Percentiles rank a stretch among this genome's conserved stretches.
These are phyloP conservation scores for Trididemnum clinides DNA, from an alignment of 23 tunicate species.

Conservation along the genomic window DNA sequence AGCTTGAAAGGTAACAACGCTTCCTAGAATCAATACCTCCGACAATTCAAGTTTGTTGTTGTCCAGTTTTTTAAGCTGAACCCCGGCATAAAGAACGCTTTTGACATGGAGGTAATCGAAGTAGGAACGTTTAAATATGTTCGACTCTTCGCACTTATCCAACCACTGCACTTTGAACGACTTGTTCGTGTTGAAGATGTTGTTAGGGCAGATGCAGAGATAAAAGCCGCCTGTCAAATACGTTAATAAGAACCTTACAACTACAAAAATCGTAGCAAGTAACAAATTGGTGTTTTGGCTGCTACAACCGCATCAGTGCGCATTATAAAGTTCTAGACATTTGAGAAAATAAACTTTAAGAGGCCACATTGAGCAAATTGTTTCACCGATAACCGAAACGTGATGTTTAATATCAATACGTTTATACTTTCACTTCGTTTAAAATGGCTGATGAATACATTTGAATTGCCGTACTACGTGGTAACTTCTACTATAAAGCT, in stretches of 20 bases:
- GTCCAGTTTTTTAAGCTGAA: slow-evolving; percentile 70
- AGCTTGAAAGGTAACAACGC: too few relatives aligned
- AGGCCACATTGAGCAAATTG: too few relatives aligned
- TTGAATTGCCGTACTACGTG: background rate
- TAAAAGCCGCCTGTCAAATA: slow-evolving; percentile 92
- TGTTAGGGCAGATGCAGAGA: slow-evolving; percentile 84
- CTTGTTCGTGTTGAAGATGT: slow-evolving; percentile 71
- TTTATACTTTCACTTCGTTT: too few relatives aligned
- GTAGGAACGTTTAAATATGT: slow-evolving; percentile 83
- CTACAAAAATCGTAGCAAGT: too few relatives aligned
- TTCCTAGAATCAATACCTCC: too few relatives aligned
- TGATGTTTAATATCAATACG: too few relatives aligned
- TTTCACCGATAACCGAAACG: too few relatives aligned
- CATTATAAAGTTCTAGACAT: too few relatives aligned
- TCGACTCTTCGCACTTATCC: slow-evolving; percentile 65
- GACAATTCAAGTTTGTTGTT: slow-evolving; percentile 49
- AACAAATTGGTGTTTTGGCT: too few relatives aligned
- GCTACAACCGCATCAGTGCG: too few relatives aligned
- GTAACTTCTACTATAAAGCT: background rate
- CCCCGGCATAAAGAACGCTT: slow-evolving; percentile 81
- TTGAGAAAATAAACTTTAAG: too few relatives aligned
- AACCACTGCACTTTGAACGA: slow-evolving; percentile 92
- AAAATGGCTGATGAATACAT: background rate
- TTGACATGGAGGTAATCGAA: slow-evolving; percentile 85
- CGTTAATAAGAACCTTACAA: too few relatives aligned